These are phyloP conservation scores for Tamandua tetradactyla DNA, from an alignment of 2,797 vertebrate species.

Conservation along the genomic window DNA sequence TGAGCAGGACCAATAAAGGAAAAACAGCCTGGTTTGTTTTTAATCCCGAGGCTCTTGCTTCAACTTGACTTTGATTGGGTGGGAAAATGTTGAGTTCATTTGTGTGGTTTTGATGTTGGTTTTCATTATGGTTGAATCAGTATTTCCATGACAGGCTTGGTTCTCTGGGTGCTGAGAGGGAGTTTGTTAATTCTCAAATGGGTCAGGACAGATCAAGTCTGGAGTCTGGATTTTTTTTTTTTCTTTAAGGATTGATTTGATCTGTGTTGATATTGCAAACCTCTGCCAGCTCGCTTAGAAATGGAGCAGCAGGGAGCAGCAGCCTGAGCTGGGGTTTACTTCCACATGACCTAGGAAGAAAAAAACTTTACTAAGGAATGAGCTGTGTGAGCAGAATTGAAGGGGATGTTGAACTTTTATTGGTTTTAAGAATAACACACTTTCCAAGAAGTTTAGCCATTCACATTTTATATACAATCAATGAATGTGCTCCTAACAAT, in stretches of 20 bases:
- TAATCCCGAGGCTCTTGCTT: slow-evolving; percentile 15
- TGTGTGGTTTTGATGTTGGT: slow-evolving; percentile 68
- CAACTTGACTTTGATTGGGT: slow-evolving; percentile 2
- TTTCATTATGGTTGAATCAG: slow-evolving; percentile 67
- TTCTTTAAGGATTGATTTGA: not conserved
- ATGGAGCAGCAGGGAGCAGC: not conserved
- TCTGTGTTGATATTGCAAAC: not conserved
- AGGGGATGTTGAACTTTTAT: not conserved
- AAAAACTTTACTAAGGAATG: not conserved
- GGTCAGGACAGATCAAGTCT: slow-evolving; percentile 29
- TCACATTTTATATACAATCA: not conserved
- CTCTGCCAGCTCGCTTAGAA: not conserved
- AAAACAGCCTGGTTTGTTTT: not conserved
- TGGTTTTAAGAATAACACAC: not conserved
- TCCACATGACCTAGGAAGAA: not conserved
- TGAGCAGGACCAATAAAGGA: slow-evolving; percentile 6
- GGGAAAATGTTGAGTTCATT: slow-evolving; percentile 31
- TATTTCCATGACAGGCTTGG: slow-evolving; percentile 66
- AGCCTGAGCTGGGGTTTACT: not conserved
- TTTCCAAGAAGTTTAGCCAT: not conserved
- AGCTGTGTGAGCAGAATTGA: not conserved
- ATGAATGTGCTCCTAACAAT: not conserved
- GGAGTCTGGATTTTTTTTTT: not conserved
- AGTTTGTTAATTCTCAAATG: slow-evolving; percentile 17
- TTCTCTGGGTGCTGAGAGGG: slow-evolving; percentile 50